Percentiles rank a stretch among this genome's conserved stretches.
Conservation (phyloP, 2,888 invertebrate species). For the Pocota personata region DNA sequence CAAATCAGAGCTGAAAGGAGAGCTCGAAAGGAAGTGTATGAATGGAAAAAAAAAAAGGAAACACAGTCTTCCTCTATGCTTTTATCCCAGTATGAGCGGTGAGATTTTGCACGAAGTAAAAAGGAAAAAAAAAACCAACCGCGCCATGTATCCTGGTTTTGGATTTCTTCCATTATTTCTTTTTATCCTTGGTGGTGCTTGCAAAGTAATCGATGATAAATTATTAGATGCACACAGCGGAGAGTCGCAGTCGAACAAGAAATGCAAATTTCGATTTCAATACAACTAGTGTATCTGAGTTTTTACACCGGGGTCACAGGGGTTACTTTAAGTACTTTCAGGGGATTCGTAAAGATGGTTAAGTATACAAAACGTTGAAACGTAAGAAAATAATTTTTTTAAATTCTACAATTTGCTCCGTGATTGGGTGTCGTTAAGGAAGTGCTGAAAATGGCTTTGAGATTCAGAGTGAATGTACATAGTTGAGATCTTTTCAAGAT, state of each 20-base stretch:
- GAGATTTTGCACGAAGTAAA: constrained; percentile 21
- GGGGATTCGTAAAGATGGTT: not conserved
- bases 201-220: constrained; percentile 65
- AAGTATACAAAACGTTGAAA: not conserved
- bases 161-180: constrained; percentile 52
- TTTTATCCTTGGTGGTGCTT: constrained; percentile 36
- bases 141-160: constrained; percentile 63
- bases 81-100: constrained; percentile 60
- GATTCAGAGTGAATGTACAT: no score
- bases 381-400: not conserved
- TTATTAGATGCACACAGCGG: constrained; percentile 43
- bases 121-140: constrained; percentile 32
- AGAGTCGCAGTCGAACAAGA: constrained; percentile 24
- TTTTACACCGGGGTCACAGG: constrained; percentile 9
- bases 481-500: no score
- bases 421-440: no score
- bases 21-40: constrained; percentile 43
- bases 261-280: constrained; percentile 63
- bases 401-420: no score
- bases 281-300: constrained; percentile 25
- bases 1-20: constrained; percentile 46
- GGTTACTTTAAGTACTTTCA: constrained; percentile 16
- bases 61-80: constrained; percentile 25
- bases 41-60: constrained; percentile 24
- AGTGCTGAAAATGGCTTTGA: no score